Conservation (phyloP, 2,113 vertebrate genomes). For the Hippoglossus stenolepis region DNA sequence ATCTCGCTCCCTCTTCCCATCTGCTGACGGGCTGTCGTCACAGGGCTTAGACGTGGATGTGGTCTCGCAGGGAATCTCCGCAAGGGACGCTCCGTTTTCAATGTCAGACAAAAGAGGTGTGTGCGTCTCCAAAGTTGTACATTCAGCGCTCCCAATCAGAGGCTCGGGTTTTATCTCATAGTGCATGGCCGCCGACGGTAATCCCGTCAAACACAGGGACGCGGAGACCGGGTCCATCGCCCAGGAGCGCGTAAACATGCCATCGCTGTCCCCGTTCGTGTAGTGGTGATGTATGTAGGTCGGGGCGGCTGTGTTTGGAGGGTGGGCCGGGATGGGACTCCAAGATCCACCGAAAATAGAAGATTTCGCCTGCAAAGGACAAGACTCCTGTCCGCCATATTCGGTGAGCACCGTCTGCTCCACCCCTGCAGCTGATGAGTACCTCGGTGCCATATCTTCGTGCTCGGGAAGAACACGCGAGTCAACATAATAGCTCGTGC, state of each 20-base stretch:
- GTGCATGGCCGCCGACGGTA: slow-evolving; percentile 89
- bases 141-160: slow-evolving; percentile 87
- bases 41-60: slow-evolving; percentile 86
- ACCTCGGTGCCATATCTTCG: slow-evolving; percentile 91
- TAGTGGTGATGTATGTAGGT: slow-evolving; percentile 92
- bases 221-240: slow-evolving; percentile 91
- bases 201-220: slow-evolving; percentile 93
- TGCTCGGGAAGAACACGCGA: slow-evolving; percentile 90
- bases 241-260: slow-evolving; percentile 97
- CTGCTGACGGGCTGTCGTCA: slow-evolving; percentile 85
- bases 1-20: slow-evolving; percentile 87
- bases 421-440: slow-evolving; percentile 85
- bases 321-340: slow-evolving; percentile 89
- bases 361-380: slow-evolving; percentile 94
- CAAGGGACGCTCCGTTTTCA: slow-evolving; percentile 89
- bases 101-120: slow-evolving; percentile 93
- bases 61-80: slow-evolving; percentile 88
- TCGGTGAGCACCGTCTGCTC: slow-evolving; percentile 87
- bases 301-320: slow-evolving; percentile 85
- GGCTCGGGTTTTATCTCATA: slow-evolving; percentile 97
- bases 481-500: slow-evolving; percentile 94
- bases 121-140: slow-evolving; percentile 92
- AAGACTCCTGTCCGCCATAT: slow-evolving; percentile 93
- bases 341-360: slow-evolving; percentile 93
- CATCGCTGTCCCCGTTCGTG: slow-evolving; percentile 89